Percentiles rank a stretch among this genome's conserved stretches.
Evolutionary conservation across 2,888 invertebrate genomes (phyloP).

Genomic region (Latheticus oryzae): DNA sequence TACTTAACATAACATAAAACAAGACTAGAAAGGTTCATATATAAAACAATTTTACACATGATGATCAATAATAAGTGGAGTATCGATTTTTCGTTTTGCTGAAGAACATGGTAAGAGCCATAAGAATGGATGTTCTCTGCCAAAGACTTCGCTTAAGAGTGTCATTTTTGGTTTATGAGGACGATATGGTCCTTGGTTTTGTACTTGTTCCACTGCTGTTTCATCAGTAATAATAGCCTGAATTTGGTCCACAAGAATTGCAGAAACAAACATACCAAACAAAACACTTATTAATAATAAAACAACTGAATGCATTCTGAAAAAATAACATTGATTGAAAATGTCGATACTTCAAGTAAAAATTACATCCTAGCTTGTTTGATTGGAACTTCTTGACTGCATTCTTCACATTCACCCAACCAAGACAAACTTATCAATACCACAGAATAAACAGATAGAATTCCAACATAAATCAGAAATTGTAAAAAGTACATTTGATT

Average conservation of each 20-base stretch:
- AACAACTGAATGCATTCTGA: conserved; percentile 85
- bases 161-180: conserved; percentile 74
- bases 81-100: conserved; percentile 57
- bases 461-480: conserved; percentile 82
- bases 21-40: conserved; percentile 10
- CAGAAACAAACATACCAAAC: conserved; percentile 89
- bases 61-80: conserved; percentile 63
- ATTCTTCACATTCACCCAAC: conserved; percentile 61
- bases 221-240: conserved; percentile 87
- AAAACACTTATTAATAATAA: conserved; percentile 83
- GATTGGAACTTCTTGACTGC: conserved; percentile 73
- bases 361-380: conserved; percentile 80
- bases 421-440: conserved; percentile 19
- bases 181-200: conserved; percentile 74
- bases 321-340: conserved; percentile 59
- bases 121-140: conserved; percentile 76
- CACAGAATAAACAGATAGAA: conserved; percentile 23
- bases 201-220: conserved; percentile 84
- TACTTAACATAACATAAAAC: conserved; percentile 3
- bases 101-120: conserved; percentile 79
- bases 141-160: conserved; percentile 82
- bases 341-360: conserved; percentile 4
- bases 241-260: conserved; percentile 87
- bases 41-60: conserved; percentile 49
- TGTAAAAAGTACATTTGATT: conserved; percentile 94